Evolutionary conservation across 1,140 invertebrate genomes (phyloP), one percentile per base, ranked within the genome.

Genomic region (Tribolium castaneum): DNA sequence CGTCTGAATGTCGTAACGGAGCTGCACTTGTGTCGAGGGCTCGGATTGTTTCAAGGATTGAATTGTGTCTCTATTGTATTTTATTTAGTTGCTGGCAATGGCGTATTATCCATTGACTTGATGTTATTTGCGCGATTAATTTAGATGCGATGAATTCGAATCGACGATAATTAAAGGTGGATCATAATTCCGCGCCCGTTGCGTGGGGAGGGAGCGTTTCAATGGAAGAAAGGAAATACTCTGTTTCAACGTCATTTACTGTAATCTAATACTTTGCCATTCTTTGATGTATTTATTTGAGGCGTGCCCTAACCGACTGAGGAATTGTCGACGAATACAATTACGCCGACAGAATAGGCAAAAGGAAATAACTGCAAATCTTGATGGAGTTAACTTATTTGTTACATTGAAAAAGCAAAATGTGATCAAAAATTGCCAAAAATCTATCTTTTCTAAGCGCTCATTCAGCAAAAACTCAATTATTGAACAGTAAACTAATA

Each of bases 51-150:
- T 66, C 59, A 66, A 66, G 59, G 35, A 66, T 66, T 66, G 30
- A 66, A 66, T 66, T 66, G 59, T 66, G 59, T 66, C 13, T 35
- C 59, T 66, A 35, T 66, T 66, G 59, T 66, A 34, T 66, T 66
- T 66, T 66, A 66, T 66, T 66, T 62, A 62, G 22, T 25, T 62
- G 56, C 9, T 62, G 56, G 22, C 25, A 62, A 62, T 13, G 13
- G 56, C 56, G 19, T 62, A 30, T 62, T 62, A 62, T 62, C 56
- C 56, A 62, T 16, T n/a, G 52, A 56, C 12, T 56, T 56, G 52
- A 56, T 56, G 52, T 30, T 30, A 30, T 30, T 30, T 30, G 25
- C 25, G 39, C 7, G 39, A 45, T 45, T 45, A 45, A 45, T 45
- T 45, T 30, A 30, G 1, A 30, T 30, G 25, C 6, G 25, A 6